phyloP scores from a whole-genome alignment of 2,888 invertebrate species.

The Drosophila macrothrix region DNA sequence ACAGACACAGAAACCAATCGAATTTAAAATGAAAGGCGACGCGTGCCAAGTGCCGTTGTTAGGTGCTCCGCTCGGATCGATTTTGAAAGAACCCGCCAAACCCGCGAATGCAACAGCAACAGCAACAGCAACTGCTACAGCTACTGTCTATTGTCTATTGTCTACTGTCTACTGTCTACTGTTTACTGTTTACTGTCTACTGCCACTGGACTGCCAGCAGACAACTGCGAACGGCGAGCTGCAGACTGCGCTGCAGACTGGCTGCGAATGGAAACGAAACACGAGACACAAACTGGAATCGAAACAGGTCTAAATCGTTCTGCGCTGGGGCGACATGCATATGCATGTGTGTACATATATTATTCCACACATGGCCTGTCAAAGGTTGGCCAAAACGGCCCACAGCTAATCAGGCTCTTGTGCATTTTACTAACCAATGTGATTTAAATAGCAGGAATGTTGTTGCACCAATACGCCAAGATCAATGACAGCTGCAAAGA shows the following conservation, averaged over 20 bases:
- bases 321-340: too few species aligned
- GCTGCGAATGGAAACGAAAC: slow-evolving; percentile 19
- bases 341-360: background rate
- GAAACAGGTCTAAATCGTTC: slow-evolving; percentile 8
- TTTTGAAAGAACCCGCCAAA: slow-evolving; percentile 49
- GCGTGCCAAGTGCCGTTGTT: slow-evolving; percentile 49
- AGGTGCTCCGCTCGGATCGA: slow-evolving; percentile 13
- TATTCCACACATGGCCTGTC: slow-evolving; percentile 66
- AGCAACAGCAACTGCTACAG: background rate
- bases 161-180: slow-evolving; percentile 25
- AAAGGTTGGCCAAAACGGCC: slow-evolving; percentile 35
- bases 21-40: slow-evolving; percentile 46
- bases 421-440: background rate
- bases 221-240: slow-evolving; percentile 20
- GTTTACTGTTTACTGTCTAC: slow-evolving; percentile 26
- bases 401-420: background rate
- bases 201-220: slow-evolving; percentile 44
- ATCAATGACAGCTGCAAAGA: too few species aligned
- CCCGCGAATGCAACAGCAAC: slow-evolving; percentile 17
- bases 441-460: background rate
- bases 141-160: slow-evolving; percentile 33
- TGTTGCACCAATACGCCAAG: background rate
- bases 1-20: slow-evolving; percentile 15
- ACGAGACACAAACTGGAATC: slow-evolving; percentile 17
- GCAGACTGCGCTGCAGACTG: background rate